These are phyloP conservation scores for Myiozetetes cayanensis DNA, from an alignment of 2,113 vertebrate genomes.

Conservation along the genomic window DNA sequence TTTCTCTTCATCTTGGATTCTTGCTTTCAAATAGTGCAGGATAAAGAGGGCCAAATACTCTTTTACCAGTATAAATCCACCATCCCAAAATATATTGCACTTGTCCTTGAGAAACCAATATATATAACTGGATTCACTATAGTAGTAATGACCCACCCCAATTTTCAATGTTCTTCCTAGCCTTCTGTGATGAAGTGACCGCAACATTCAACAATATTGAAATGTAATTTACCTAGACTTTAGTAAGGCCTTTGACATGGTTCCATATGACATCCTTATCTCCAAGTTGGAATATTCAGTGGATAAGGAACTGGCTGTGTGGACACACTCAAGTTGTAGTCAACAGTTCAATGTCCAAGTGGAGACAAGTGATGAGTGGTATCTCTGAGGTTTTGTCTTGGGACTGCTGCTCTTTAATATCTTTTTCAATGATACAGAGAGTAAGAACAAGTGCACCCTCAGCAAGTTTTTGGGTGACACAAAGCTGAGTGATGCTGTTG, in stretches of 20 bases:
- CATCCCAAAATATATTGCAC: background rate
- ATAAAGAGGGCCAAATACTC: background rate
- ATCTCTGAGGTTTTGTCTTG: background rate
- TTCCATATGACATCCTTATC: background rate
- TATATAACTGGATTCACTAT: background rate
- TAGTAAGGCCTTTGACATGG: background rate
- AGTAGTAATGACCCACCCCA: background rate
- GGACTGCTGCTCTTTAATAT: background rate
- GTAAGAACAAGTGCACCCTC: background rate
- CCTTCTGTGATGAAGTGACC: background rate
- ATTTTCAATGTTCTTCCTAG: background rate
- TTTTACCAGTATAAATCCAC: background rate
- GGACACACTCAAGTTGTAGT: background rate
- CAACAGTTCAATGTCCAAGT: background rate
- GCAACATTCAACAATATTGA: background rate
- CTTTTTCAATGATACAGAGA: background rate
- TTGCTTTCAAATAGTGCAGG: background rate
- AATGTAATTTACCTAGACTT: background rate
- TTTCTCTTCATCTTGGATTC: slow-evolving; percentile 2
- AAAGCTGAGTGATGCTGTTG: background rate
- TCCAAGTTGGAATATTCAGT: background rate
- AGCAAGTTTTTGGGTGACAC: background rate
- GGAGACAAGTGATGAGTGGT: rapidly evolving
- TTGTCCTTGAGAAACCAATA: background rate
- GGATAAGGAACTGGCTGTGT: background rate